Conservation (phyloP, 1,140 invertebrate species). For the Phortica variegata region DNA sequence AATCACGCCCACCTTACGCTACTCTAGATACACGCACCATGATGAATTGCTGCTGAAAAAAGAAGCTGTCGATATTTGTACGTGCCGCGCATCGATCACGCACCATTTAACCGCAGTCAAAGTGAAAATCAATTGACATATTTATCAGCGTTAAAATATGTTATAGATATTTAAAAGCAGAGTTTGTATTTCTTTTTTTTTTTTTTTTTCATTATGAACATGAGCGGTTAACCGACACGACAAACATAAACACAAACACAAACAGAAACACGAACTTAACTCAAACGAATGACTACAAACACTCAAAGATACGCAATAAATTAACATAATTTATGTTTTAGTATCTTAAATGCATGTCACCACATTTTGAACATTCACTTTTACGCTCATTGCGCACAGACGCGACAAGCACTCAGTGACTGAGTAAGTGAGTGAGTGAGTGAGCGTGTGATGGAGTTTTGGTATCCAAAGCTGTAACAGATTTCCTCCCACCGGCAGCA, state of each 20-base stretch:
- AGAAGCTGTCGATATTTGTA: conserved; percentile 19
- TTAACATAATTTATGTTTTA: conserved; percentile 46
- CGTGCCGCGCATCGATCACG: conserved; percentile 33
- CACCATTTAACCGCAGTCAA: conserved; percentile 31
- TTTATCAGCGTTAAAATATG: conserved; percentile 12
- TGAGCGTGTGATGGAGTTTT: no score
- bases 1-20: no score
- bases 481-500: no score
- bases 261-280: not conserved
- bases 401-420: no score
- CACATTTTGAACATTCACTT: conserved; percentile 47
- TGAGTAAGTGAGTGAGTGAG: no score
- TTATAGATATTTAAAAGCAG: conserved; percentile 2
- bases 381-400: conserved; percentile 21
- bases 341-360: conserved; percentile 48
- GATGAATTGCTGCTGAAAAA: no score
- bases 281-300: no score
- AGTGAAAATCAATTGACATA: not conserved
- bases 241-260: conserved; percentile 2
- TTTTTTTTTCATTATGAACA: conserved; percentile 4
- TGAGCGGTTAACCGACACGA: not conserved
- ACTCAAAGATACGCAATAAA: conserved; percentile 36
- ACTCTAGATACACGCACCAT: no score
- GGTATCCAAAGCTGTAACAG: no score
- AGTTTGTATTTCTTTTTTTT: conserved; percentile 3